These are phyloP conservation scores for Varanus salvator DNA, from an alignment of 2,113 vertebrate species.

Conservation along the genomic window DNA sequence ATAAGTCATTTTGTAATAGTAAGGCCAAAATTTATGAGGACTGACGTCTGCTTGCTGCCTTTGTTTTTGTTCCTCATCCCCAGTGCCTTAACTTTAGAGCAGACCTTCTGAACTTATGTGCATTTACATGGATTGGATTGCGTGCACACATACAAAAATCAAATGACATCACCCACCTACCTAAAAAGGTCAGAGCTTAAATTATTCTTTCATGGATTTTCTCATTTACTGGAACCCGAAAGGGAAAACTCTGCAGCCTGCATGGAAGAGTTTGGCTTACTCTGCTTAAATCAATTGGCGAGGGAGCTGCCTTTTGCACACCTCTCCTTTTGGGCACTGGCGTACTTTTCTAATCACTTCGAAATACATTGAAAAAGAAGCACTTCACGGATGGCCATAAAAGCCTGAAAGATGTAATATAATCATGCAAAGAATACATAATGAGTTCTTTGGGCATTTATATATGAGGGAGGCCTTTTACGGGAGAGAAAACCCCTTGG, in stretches of 20 bases:
- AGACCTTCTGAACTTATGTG: slow-evolving; percentile 37
- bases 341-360: background rate
- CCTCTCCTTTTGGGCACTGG: background rate
- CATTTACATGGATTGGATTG: slow-evolving; percentile 52
- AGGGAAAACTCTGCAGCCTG: slow-evolving; percentile 13
- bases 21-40: slow-evolving; percentile 60
- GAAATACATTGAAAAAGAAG: background rate
- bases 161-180: slow-evolving; percentile 57
- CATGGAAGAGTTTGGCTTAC: background rate
- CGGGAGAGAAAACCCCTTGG: slow-evolving; percentile 34
- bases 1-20: slow-evolving; percentile 61
- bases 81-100: slow-evolving; percentile 31
- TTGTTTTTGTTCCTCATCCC: slow-evolving; percentile 49
- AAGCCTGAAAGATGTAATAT: slow-evolving; percentile 1
- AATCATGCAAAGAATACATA: slow-evolving; percentile 3
- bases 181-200: slow-evolving; percentile 57
- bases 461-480: slow-evolving; percentile 43
- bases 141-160: slow-evolving; percentile 56
- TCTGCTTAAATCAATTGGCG: background rate
- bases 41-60: slow-evolving; percentile 53
- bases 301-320: background rate
- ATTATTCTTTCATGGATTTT: slow-evolving; percentile 49
- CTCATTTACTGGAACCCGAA: slow-evolving; percentile 43
- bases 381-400: background rate
- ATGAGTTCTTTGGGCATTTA: slow-evolving; percentile 33